Base-by-base conservation (phyloP, 2,113 vertebrate genomes). In the Paralichthys olivaceus region DNA sequence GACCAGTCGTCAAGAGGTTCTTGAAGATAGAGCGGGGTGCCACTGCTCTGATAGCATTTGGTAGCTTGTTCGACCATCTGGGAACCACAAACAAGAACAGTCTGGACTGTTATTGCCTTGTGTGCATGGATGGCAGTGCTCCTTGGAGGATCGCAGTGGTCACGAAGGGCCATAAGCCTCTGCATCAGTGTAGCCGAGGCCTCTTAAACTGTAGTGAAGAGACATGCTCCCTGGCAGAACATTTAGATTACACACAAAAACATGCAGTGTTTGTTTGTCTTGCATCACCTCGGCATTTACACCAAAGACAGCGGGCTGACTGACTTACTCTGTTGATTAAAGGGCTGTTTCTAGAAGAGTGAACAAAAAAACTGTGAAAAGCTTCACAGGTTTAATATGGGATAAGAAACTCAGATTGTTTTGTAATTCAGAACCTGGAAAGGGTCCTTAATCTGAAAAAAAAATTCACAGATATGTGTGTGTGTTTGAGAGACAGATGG, bases 361-460 rank as follows among this genome's bases (percentile, higher is more conserved):
- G 49, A 72, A 23, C 5, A 67, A 47, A 58, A 59, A 25, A 29
- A 20, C 60, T 23, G 47, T 75, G 4, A 1, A 53, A 68, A 17
- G 14, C 37, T 7, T 78, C 28, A 59, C 22, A 19, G 3, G 69
- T 20, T 43, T 58, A 13, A 43, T 13, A 13, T 49, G 37, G 7
- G 9, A 34, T 40, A n/a, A 25, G 1, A 58, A 26, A 64, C 5
- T 61, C 6, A 20, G 15, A 32, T 6, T 9, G 3, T 47, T 64
- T 17, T 62, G 73, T 62, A 59, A 80, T 64, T 79, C 56, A 85
- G 69, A 91, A 85, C 80, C 85, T 86, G 75, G 87, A 45, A 84
- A 3, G 29, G 61, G 80, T 82, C 67, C 77, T 73, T 81, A 67
- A 69, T 63, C 29, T 43, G 29, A 75, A 63, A 73, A 68, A 43